phyloP scores from a whole-genome alignment of 2,888 invertebrate genomes.

The Theretra japonica region DNA sequence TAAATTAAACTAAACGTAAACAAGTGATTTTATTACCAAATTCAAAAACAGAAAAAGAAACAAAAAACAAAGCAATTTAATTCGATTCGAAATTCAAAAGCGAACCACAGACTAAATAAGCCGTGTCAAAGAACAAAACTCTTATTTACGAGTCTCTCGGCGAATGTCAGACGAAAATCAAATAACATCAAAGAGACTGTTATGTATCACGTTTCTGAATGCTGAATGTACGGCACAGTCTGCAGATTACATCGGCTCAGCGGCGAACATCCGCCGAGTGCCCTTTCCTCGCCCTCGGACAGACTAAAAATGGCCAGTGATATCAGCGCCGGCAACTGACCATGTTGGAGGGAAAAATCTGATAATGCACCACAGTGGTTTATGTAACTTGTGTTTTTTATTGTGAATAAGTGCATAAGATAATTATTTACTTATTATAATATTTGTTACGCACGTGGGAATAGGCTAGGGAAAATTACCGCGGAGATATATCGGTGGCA shows the following conservation, averaged over 20 bases:
- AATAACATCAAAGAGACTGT: slow-evolving; percentile 67
- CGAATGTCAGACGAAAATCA: slow-evolving; percentile 64
- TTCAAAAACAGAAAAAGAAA: not conserved
- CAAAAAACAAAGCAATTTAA: not conserved
- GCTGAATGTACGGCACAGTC: slow-evolving; percentile 30
- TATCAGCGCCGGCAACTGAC: slow-evolving; percentile 24
- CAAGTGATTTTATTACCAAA: slow-evolving; percentile 1
- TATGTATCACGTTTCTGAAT: slow-evolving; percentile 64
- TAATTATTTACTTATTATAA: too few relatives aligned
- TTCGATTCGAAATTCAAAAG: not conserved
- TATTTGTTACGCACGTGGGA: too few relatives aligned
- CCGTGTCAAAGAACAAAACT: slow-evolving; percentile 47
- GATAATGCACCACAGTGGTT: not conserved
- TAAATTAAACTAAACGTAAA: slow-evolving; percentile 1
- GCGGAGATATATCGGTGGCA: too few relatives aligned
- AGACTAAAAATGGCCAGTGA: slow-evolving; percentile 35
- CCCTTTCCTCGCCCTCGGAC: slow-evolving; percentile 48
- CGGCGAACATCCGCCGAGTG: slow-evolving; percentile 60
- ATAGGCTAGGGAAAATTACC: too few relatives aligned
- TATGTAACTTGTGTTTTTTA: not conserved
- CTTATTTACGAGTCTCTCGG: slow-evolving; percentile 51
- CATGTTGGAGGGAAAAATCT: slow-evolving; percentile 19
- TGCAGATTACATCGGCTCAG: slow-evolving; percentile 57
- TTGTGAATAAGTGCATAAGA: not conserved
- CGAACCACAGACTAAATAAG: slow-evolving; percentile 33